Evolutionary conservation across 1,140 invertebrate species (phyloP).

Genomic region (Drosophila sechellia): DNA sequence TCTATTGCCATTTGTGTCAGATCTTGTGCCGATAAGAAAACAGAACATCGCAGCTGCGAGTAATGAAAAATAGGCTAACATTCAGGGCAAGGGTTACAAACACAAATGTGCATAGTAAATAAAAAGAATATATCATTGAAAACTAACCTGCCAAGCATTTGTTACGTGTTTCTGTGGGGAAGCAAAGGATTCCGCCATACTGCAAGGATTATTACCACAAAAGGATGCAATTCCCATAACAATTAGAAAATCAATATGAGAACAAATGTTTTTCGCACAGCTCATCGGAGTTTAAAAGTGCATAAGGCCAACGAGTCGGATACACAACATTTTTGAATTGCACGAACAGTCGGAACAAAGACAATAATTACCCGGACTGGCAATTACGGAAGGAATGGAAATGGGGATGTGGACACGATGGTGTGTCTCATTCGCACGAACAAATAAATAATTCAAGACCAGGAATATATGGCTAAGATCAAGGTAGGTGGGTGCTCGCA

Average conservation of each 20-base stretch:
- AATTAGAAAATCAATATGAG: conserved; percentile 52
- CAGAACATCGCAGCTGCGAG: conserved; percentile 19
- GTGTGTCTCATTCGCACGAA: conserved; percentile 9
- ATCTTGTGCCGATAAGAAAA: conserved; percentile 35
- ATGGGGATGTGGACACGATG: conserved; percentile 20
- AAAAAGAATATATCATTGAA: background rate
- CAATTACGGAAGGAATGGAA: conserved; percentile 24
- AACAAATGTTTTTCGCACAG: conserved; percentile 45
- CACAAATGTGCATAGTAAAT: background rate
- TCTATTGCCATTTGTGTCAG: conserved; percentile 21
- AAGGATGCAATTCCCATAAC: conserved; percentile 15
- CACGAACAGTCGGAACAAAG: conserved; percentile 38
- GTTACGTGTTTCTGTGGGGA: conserved; percentile 33
- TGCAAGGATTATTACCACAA: conserved; percentile 22
- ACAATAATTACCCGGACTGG: conserved; percentile 28
- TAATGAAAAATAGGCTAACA: conserved; percentile 35
- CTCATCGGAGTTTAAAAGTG: conserved; percentile 32
- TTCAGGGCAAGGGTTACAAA: conserved; percentile 34
- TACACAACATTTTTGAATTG: conserved; percentile 31
- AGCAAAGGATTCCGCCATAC: conserved; percentile 9
- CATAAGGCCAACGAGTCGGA: conserved; percentile 29
- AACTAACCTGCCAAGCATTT: conserved; percentile 41
- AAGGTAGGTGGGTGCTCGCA: conserved; percentile 24
- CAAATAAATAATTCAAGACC: conserved; percentile 43
- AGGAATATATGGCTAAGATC: conserved; percentile 37